These are phyloP conservation scores for Scytalopus superciliaris DNA, from an alignment of 2,113 vertebrate species.

Conservation along the genomic window DNA sequence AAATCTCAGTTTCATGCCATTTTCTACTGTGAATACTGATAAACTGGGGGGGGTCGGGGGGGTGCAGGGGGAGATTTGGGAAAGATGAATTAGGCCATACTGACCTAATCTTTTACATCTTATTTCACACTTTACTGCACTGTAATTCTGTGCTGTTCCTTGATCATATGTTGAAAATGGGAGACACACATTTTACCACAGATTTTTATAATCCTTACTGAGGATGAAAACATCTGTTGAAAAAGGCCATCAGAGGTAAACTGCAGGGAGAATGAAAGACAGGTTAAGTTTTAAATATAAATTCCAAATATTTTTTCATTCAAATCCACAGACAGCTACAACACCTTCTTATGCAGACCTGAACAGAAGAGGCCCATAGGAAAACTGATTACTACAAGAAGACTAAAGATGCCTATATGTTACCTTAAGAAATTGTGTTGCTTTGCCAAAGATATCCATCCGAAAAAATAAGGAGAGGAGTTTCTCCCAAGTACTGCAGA, in stretches of 20 bases:
- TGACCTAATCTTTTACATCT: neutral
- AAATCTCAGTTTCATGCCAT: neutral
- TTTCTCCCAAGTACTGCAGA: neutral
- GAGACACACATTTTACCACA: neutral
- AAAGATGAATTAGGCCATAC: neutral
- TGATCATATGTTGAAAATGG: neutral
- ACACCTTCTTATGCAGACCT: neutral
- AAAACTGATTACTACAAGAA: neutral
- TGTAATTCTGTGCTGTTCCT: neutral
- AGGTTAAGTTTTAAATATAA: neutral
- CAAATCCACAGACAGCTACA: neutral
- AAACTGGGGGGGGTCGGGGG: neutral
- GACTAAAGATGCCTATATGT: neutral
- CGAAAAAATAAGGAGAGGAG: neutral
- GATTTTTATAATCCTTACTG: neutral
- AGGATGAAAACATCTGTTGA: neutral
- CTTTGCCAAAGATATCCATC: neutral
- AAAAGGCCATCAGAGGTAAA: neutral
- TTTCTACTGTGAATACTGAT: neutral
- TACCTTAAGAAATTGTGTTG: fast-evolving
- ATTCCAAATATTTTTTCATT: neutral
- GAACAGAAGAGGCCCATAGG: neutral
- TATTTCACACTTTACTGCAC: neutral
- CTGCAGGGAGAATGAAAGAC: neutral
- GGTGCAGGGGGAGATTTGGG: neutral